A percentile compares a stretch with the other conserved stretches of the same genome.
Conservation (phyloP, 2,888 invertebrate species). For the Panzeria rudis region DNA sequence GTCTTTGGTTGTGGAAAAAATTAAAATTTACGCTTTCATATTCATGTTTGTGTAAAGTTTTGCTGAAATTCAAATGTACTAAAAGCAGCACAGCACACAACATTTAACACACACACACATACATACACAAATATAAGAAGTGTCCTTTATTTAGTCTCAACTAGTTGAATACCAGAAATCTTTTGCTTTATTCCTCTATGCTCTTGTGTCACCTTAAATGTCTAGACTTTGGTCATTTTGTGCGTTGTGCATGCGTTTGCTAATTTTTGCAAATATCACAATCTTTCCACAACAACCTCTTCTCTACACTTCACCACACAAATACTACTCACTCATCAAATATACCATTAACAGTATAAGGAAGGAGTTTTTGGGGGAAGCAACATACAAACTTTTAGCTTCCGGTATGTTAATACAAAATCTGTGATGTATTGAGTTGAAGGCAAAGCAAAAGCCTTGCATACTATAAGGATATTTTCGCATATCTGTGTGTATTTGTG, state of each 20-base stretch:
- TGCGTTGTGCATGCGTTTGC: conserved; percentile 80
- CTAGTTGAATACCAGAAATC: conserved; percentile 44
- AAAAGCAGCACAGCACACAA: background rate
- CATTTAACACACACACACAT: background rate
- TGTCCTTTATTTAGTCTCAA: conserved; percentile 34
- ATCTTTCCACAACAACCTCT: background rate
- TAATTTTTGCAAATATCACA: conserved; percentile 78
- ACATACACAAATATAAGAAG: conserved; percentile 7
- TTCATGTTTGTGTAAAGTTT: conserved; percentile 77
- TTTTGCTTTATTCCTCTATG: conserved; percentile 35
- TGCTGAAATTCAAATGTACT: conserved; percentile 80
- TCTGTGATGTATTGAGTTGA: conserved; percentile 59
- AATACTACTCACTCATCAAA: background rate
- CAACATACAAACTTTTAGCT: conserved; percentile 60
- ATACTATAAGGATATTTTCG: conserved; percentile 19
- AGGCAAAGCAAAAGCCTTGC: conserved; percentile 25
- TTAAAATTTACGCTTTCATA: conserved; percentile 77
- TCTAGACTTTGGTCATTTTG: conserved; percentile 80
- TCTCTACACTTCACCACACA: background rate
- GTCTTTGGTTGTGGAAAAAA: conserved; percentile 50
- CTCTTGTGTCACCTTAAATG: conserved; percentile 64
- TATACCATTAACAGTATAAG: background rate
- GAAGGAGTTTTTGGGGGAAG: conserved; percentile 1
- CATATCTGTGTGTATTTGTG: background rate
- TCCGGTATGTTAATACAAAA: conserved; percentile 63